phyloP scores from a whole-genome alignment of 2,113 vertebrate species.

The Gila orcuttii region DNA sequence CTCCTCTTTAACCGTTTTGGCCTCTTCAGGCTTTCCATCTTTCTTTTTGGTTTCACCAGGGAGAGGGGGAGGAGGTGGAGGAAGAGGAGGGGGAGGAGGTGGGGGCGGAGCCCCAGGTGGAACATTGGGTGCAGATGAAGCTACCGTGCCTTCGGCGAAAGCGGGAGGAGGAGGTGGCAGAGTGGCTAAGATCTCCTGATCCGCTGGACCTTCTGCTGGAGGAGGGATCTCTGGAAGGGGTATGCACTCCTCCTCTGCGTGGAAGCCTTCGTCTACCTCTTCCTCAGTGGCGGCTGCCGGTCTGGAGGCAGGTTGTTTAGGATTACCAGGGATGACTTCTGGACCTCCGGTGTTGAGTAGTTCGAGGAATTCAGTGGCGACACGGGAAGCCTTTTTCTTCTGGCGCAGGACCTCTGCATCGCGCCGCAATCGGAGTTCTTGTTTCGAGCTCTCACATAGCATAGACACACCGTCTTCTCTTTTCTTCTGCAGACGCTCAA shows the following conservation, averaged over 20 bases:
- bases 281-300: constrained; percentile 72
- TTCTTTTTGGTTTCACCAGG: constrained; percentile 50
- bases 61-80: constrained; percentile 49
- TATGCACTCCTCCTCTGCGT: constrained; percentile 82
- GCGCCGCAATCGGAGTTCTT: constrained; percentile 83
- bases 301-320: constrained; percentile 36
- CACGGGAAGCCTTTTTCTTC: constrained; percentile 87
- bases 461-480: constrained; percentile 85
- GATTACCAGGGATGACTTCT: constrained; percentile 66
- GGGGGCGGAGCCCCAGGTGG: constrained; percentile 51
- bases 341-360: constrained; percentile 82
- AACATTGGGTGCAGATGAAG: constrained; percentile 54
- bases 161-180: constrained; percentile 78
- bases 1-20: constrained; percentile 16
- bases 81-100: constrained; percentile 51
- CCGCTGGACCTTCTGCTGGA: constrained; percentile 68
- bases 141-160: constrained; percentile 73
- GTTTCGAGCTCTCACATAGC: constrained; percentile 81
- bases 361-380: constrained; percentile 87
- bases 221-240: constrained; percentile 76
- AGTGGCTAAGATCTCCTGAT: constrained; percentile 75
- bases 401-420: constrained; percentile 86
- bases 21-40: constrained; percentile 24
- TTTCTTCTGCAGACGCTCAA: constrained; percentile 87
- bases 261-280: constrained; percentile 86